Evolutionary conservation across 2,113 vertebrate genomes (phyloP), one percentile per base, ranked within the genome.

Genomic region (crab-eating macaque (Macaca fascicularis)): DNA sequence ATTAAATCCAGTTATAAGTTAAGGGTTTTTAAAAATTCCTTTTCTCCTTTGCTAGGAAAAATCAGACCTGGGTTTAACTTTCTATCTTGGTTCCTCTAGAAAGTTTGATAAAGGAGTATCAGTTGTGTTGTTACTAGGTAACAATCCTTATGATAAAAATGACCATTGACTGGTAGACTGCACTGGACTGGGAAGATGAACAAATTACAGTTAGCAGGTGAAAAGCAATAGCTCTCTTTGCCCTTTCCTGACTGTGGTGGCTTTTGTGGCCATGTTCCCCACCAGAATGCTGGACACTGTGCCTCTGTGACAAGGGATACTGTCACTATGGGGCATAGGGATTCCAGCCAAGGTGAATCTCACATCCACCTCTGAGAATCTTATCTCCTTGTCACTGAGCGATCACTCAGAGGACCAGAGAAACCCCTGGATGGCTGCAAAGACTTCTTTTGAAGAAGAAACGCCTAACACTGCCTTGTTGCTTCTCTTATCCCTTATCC

Each of bases 171-270:
- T 43, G 13, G 30, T 9, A 2, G 25, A 27, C 25, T 25, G 48
- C 35, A 22, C 0, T 6, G 35, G 30, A 57, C 20, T 81, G 25
- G 45, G 20, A 84, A 78, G 67, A 70, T 2, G 55, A 67, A 57
- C 1, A 13, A 67, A 61, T 45, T 8, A n/a, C 1, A 40, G 80
- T 11, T 0, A 4, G 12, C 45, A 64, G 40, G 27, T 1, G 17
- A 40, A 32, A 59, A 79, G 45, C 45, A 75, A 35, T 3, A 25
- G 55, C n/a, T 17, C 64, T 23, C 30, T 17, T 48, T 23, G 32
- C 11, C 67, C 35, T 35, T 27, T 13, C 23, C 40, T 4, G 1
- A 40, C 9, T 3, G 30, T 22, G 11, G 61, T 48, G 22, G 83
- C 52, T 93, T 13, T 84, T 2, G 3, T 13, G 12, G 52, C 61